These are phyloP conservation scores for Zaprionus kolodkinae DNA, from an alignment of 1,140 invertebrate species.

Conservation along the genomic window DNA sequence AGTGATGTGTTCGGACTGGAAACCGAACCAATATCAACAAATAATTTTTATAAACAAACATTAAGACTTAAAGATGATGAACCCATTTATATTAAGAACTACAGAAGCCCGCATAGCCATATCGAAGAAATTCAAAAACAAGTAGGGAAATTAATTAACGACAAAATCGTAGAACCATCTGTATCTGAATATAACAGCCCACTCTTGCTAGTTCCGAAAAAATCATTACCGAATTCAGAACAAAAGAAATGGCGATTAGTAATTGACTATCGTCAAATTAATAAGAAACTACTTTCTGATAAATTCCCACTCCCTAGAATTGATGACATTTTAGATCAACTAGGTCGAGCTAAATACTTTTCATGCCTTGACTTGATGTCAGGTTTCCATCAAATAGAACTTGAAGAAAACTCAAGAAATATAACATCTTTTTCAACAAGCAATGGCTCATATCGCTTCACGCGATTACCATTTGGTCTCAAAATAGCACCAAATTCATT, in stretches of 20 bases:
- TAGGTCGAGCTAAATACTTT: not conserved
- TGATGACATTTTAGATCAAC: slow-evolving; percentile 14
- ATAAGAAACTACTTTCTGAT: not conserved
- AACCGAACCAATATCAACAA: not conserved
- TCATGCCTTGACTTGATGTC: no score
- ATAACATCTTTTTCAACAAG: no score
- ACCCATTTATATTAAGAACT: slow-evolving; percentile 3
- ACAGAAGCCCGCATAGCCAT: not conserved
- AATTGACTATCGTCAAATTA: not conserved
- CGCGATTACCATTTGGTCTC: no score
- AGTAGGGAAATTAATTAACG: slow-evolving; percentile 3
- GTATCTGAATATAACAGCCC: not conserved
- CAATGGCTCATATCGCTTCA: no score
- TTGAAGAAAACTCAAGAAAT: no score
- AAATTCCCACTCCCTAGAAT: slow-evolving; percentile 10
- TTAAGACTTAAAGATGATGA: slow-evolving; percentile 10
- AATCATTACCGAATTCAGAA: slow-evolving; percentile 7
- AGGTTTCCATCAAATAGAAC: no score
- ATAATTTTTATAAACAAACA: slow-evolving; percentile 12
- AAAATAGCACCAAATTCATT: no score
- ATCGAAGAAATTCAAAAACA: not conserved
- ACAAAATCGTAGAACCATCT: slow-evolving; percentile 4
- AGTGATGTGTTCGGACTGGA: no score
- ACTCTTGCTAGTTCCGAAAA: slow-evolving; percentile 9
- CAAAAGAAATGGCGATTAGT: slow-evolving; percentile 6